Base-by-base conservation (phyloP, 1,140 invertebrate genomes). In the Drosophila insularis region DNA sequence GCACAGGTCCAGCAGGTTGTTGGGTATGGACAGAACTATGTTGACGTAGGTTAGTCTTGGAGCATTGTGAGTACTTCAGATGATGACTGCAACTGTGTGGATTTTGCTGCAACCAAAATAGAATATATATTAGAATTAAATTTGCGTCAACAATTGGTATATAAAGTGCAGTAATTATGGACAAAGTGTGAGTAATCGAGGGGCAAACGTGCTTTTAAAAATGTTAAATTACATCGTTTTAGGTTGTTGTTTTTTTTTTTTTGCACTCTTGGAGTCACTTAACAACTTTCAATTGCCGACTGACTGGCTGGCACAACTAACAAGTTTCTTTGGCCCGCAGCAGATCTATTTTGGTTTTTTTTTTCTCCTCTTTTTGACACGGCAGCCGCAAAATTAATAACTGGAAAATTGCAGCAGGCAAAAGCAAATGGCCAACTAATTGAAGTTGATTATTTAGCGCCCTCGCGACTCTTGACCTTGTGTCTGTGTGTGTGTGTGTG, bases 1-100 rank as follows among this genome's bases (percentile, higher is more conserved):
- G 94, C 75, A 96, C 93, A 17, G 96, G 95, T 78, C 96, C 96
- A 5, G 95, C 92, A 31, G 95, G 95, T 91, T 96, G 94, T 70
- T 95, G 94, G 40, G 94, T 95, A 65, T 94, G 93, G 90, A 95
- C 94, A 23, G 94, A 95, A 68, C 94, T 94, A 86, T 94, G 94
- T 72, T 87, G 78, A 4, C 82, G 73, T 1, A 68, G 17, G 61
- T 64, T 77, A 19, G 67, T 60, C 66, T 68, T 56, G 53, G 58
- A 63, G 46, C 72, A 63, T 14, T 68, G 63, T 11, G 74, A 75
- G 50, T 80, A 80, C 46, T 60, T 64, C 7, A 65, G 65, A 21
- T 35, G 71, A 10, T 67, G 67, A 19, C 54, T 68, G 72, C 82
- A 87, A 31, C 66, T 76, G 69, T 81, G 82, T 63, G 75, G 23